phyloP scores from a whole-genome alignment of 92 coral and sea anemone species.

The Umimayanthus chanpuru region DNA sequence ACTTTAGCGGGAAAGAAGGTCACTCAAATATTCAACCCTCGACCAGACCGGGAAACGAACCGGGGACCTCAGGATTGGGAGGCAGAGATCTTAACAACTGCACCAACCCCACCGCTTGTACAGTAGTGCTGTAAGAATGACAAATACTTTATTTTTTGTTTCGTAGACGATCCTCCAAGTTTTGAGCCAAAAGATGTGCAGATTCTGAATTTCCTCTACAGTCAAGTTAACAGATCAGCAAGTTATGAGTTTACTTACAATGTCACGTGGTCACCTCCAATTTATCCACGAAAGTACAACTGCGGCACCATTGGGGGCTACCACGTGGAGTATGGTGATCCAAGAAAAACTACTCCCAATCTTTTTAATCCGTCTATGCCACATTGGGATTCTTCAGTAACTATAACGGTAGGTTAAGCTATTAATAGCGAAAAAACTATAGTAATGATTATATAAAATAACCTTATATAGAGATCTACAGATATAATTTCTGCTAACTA shows the following conservation, averaged over 20 bases:
- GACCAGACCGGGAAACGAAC: too few relatives aligned
- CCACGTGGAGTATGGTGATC: neutral
- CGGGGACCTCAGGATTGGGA: too few relatives aligned
- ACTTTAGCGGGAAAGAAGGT: too few relatives aligned
- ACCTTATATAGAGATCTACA: neutral
- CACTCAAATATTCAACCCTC: too few relatives aligned
- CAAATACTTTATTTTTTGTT: neutral
- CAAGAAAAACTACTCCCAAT: neutral
- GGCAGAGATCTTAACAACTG: too few relatives aligned
- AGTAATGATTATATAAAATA: neutral
- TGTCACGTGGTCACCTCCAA: slow-evolving; percentile 21
- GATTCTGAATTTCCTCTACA: neutral
- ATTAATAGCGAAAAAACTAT: neutral
- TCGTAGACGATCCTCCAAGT: neutral
- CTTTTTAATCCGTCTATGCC: neutral
- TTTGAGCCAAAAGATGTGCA: neutral
- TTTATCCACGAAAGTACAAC: slow-evolving; percentile 25
- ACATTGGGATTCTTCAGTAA: too few relatives aligned
- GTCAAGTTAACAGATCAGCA: neutral
- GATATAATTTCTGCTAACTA: neutral
- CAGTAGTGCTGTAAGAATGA: too few relatives aligned
- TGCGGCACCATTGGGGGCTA: neutral
- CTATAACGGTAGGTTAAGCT: neutral
- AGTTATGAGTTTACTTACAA: slow-evolving; percentile 1
- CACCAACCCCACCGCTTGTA: too few relatives aligned